phyloP scores from a whole-genome alignment of 2,888 invertebrate species.

The Podabrus alpinus region DNA sequence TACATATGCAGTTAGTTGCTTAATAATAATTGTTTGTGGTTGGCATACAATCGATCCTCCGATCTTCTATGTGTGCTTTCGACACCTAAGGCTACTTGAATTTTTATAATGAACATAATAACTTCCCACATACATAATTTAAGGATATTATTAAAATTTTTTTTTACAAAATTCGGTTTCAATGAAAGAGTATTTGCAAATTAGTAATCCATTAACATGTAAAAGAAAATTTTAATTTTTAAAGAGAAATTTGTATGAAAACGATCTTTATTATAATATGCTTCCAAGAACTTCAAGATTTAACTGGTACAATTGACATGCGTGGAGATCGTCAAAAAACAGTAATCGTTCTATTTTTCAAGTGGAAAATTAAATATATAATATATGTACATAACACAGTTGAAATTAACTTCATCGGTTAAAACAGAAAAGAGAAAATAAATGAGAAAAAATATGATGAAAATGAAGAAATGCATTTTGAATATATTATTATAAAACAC shows the following conservation, averaged over 20 bases:
- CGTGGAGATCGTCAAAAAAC: neutral
- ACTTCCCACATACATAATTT: slow-evolving; percentile 12
- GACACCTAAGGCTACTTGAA: slow-evolving; percentile 14
- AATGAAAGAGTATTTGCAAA: neutral
- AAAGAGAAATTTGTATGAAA: neutral
- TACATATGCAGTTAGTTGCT: slow-evolving; percentile 9
- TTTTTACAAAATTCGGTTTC: neutral
- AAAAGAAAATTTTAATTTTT: neutral
- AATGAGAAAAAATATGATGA: too few relatives aligned
- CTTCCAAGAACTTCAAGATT: neutral
- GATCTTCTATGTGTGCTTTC: slow-evolving; percentile 6
- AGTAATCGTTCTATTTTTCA: neutral
- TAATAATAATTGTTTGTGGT: slow-evolving; percentile 15
- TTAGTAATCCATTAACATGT: neutral
- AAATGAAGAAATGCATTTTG: too few relatives aligned
- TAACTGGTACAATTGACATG: neutral
- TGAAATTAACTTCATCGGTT: too few relatives aligned
- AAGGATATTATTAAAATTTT: neutral
- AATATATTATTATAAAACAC: too few relatives aligned
- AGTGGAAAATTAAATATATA: neutral
- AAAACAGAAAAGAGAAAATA: too few relatives aligned
- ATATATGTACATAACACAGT: too few relatives aligned
- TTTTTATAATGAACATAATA: slow-evolving; percentile 14
- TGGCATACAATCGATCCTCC: neutral
- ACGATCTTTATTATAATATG: neutral